phyloP scores from a whole-genome alignment of 2,113 vertebrate genomes.

The Ochotona curzoniae region DNA sequence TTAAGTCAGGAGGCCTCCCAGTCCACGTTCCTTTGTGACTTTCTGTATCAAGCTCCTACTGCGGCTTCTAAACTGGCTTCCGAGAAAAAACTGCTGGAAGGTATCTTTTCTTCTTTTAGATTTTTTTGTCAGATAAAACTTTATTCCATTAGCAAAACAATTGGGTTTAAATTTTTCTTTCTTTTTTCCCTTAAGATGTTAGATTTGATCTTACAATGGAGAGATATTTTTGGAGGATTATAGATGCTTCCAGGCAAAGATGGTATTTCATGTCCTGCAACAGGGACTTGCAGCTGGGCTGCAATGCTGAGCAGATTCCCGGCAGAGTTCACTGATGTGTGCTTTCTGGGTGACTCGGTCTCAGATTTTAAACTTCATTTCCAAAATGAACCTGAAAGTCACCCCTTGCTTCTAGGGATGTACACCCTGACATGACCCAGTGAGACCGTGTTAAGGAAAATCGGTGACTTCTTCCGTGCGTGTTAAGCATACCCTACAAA shows the following conservation, averaged over 20 bases:
- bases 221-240: constrained; percentile 46
- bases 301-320: constrained; percentile 17
- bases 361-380: constrained; percentile 1
- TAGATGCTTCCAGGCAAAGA: constrained; percentile 36
- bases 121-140: constrained; percentile 35
- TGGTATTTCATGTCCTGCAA: constrained; percentile 15
- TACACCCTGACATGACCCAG: background rate
- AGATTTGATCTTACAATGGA: constrained; percentile 56
- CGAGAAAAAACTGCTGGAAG: constrained; percentile 93
- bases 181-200: constrained; percentile 26
- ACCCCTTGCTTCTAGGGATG: background rate
- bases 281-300: background rate
- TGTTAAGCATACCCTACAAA: background rate
- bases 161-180: constrained; percentile 60
- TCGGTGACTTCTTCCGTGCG: background rate
- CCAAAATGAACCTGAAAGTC: constrained; percentile 10
- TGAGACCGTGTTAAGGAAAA: background rate
- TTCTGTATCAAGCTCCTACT: constrained; percentile 92
- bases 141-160: constrained; percentile 65
- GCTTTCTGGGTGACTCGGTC: background rate
- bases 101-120: constrained; percentile 81
- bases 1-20: constrained; percentile 84
- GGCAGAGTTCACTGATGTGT: background rate
- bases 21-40: constrained; percentile 93
- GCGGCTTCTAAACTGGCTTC: constrained; percentile 85